These are phyloP conservation scores for Gonatopus flavifemur DNA, from an alignment of 1,140 invertebrate species.

Conservation along the genomic window DNA sequence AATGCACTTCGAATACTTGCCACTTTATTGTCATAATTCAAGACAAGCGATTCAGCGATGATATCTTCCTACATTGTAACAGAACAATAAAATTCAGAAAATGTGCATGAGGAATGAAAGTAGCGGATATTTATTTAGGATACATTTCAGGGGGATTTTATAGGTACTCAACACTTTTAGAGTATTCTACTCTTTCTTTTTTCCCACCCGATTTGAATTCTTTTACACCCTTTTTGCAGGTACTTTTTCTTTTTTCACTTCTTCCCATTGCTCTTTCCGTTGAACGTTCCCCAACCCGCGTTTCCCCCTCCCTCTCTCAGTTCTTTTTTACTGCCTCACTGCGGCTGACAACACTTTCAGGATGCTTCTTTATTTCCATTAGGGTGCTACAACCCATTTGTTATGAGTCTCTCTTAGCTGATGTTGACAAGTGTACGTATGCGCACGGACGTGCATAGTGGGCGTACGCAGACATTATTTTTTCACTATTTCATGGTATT, in stretches of 20 bases:
- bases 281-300: neutral
- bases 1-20: too few relatives aligned
- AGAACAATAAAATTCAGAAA: slow-evolving; percentile 6
- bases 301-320: neutral
- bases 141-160: slow-evolving; percentile 19
- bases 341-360: slow-evolving; percentile 22
- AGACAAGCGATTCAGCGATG: slow-evolving; percentile 1
- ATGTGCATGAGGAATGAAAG: slow-evolving; percentile 21
- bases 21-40: too few relatives aligned
- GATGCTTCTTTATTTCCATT: slow-evolving; percentile 39
- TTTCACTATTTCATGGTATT: too few relatives aligned
- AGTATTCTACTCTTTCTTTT: slow-evolving; percentile 31
- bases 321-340: slow-evolving; percentile 14
- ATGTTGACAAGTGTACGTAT: too few relatives aligned
- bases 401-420: slow-evolving; percentile 40
- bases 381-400: slow-evolving; percentile 28
- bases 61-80: slow-evolving; percentile 24
- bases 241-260: neutral
- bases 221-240: neutral
- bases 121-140: slow-evolving; percentile 38
- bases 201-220: neutral
- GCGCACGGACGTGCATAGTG: slow-evolving; percentile 1
- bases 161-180: slow-evolving; percentile 24
- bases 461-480: too few relatives aligned
- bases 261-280: neutral